Base-by-base conservation (phyloP, 1,140 invertebrate species). In the Brachionus paranguensis region DNA sequence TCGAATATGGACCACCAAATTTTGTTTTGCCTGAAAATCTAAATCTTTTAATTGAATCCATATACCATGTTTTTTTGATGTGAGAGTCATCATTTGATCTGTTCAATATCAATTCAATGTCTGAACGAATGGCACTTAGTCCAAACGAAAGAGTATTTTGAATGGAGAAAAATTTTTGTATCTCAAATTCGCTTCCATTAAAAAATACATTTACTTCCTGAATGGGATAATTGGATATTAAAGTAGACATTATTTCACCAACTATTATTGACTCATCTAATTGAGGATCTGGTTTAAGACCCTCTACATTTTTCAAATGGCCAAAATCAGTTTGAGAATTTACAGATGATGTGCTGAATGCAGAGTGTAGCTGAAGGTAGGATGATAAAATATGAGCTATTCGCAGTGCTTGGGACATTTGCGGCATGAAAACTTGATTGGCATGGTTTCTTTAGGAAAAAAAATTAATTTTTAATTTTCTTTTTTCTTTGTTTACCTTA, bases 281-380 rank as follows among this genome's bases (percentile, higher is more conserved):
- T 83, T 68, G 81, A 47, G 81, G 81, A 83, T 83, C 81, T 47
- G 81, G 81, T 47, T 53, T 53, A 12, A 81, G 33, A 14, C n/a
- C 60, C 5, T 72, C 64, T 33, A 83, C 10, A 72, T 68, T 68
- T n/a, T 68, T 68, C 12, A 29, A 27, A n/a, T 70, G 33, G 5
- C 50, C 60, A 8, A 33, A 45, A 37, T 83, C 81, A 17, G 17
- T 68, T 37, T 83, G 60, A 10, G 43, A 41, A 64, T 81, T 81
- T 12, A 81, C 20, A 3, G 78, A 81, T 17, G 78, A 81, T 10
- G 14, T 68, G 53, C 78, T 81, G 24, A 81, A 81, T 41, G 81
- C 64, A 33, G 60, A 47, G 47, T 83, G 60, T 4, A 83, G 17
- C 27, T 68, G 60, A 27, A 83, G 14, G 43, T 83, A 83, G 27